phyloP scores from a whole-genome alignment of 2,797 vertebrate genomes.

The Anabas testudineus region DNA sequence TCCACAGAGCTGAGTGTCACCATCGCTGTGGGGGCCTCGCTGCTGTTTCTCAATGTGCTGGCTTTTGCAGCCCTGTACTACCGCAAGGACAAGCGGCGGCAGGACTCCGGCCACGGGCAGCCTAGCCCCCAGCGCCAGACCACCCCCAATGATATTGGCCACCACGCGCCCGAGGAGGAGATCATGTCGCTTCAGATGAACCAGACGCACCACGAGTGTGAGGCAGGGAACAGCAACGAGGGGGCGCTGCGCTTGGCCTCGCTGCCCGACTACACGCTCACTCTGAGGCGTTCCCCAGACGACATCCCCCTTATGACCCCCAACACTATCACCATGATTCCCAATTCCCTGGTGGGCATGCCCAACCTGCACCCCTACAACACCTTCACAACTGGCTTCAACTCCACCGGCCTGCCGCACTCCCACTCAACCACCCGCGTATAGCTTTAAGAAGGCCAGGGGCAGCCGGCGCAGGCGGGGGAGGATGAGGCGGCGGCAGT shows the following conservation, averaged over 20 bases:
- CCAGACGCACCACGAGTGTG: conserved; percentile 94
- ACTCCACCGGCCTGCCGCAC: conserved; percentile 96
- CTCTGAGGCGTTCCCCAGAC: conserved; percentile 94
- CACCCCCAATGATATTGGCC: conserved; percentile 88
- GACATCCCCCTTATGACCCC: conserved; percentile 99
- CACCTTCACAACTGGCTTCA: conserved; percentile 97
- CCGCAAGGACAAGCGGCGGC: conserved; percentile 97
- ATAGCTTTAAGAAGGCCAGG: conserved; percentile 90
- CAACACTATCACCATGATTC: conserved; percentile 99
- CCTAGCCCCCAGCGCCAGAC: conserved; percentile 91
- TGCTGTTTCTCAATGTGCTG: conserved; percentile 96
- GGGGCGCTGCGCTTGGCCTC: conserved; percentile 89
- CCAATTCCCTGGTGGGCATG: conserved; percentile 97
- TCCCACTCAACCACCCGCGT: conserved; percentile 99
- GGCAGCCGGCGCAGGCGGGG: conserved; percentile 53
- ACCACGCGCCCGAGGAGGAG: conserved; percentile 93
- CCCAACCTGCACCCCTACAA: conserved; percentile 98
- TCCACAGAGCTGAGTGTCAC: conserved; percentile 98
- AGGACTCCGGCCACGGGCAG: conserved; percentile 91
- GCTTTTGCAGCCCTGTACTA: conserved; percentile 98
- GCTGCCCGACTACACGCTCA: conserved; percentile 96
- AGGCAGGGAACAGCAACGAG: conserved; percentile 85
- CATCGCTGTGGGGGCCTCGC: conserved; percentile 95
- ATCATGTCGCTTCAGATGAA: conserved; percentile 96
- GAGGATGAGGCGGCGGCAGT: conserved; percentile 3